A percentile compares a stretch with the other conserved stretches of the same genome.
These are phyloP conservation scores for Cylas formicarius DNA, from an alignment of 1,140 invertebrate genomes.

Conservation along the genomic window DNA sequence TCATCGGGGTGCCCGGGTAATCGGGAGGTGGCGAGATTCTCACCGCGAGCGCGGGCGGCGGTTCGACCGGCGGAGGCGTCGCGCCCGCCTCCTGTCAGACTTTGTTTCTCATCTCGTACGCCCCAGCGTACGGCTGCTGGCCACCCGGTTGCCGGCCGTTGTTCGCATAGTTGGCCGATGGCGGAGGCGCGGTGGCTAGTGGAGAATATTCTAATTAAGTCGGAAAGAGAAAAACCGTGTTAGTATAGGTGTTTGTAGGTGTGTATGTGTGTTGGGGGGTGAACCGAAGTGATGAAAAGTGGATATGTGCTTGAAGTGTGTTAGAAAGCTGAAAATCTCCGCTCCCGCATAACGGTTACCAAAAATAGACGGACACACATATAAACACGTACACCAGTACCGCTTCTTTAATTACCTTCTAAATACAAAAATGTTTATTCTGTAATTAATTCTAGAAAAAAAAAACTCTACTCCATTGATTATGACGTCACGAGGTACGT, in stretches of 20 bases:
- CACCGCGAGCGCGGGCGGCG: no score
- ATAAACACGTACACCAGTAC: slow-evolving; percentile 27
- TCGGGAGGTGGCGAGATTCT: slow-evolving; percentile 39
- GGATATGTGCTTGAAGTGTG: no score
- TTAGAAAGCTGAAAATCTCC: no score
- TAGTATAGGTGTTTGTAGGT: slow-evolving; percentile 31
- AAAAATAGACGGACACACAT: slow-evolving; percentile 20
- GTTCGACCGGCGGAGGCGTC: slow-evolving; percentile 4
- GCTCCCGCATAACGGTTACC: no score
- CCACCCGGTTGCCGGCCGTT: no score
- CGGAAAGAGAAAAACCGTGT: slow-evolving; percentile 30
- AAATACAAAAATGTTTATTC: slow-evolving; percentile 5
- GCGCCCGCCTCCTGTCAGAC: slow-evolving; percentile 38
- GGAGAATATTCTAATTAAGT: slow-evolving; percentile 39
- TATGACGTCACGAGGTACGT: no score
- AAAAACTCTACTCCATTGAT: no score
- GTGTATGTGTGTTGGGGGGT: slow-evolving; percentile 13
- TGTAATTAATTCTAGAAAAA: no score
- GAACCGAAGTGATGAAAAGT: not conserved
- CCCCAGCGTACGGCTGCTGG: slow-evolving; percentile 58
- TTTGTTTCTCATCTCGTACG: slow-evolving; percentile 49
- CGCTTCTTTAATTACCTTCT: slow-evolving; percentile 2
- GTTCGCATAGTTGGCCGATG: slow-evolving; percentile 11
- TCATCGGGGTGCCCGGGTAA: slow-evolving; percentile 38
- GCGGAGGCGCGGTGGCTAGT: slow-evolving; percentile 56